phyloP scores from a whole-genome alignment of 2,113 vertebrate genomes.

The Proteles cristata region DNA sequence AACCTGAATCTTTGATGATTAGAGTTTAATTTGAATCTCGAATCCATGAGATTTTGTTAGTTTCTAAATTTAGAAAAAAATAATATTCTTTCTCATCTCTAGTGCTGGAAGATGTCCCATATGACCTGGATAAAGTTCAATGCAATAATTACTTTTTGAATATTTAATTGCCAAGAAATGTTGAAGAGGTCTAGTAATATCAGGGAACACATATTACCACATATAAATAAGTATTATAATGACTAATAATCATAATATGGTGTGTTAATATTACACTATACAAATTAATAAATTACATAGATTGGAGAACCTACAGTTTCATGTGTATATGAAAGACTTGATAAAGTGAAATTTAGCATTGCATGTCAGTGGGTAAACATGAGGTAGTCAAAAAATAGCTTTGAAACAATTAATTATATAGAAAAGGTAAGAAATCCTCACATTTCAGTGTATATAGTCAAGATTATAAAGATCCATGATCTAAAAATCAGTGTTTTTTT shows the following conservation, averaged over 20 bases:
- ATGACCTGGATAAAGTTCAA: conserved; percentile 43
- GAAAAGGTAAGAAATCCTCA: neutral
- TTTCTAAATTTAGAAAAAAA: conserved; percentile 71
- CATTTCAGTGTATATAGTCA: neutral
- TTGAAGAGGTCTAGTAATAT: neutral
- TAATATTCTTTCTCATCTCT: conserved; percentile 43
- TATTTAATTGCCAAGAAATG: conserved; percentile 62
- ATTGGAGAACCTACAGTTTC: neutral
- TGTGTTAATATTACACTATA: neutral
- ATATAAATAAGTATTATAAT: conserved; percentile 17
- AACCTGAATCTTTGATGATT: conserved; percentile 58
- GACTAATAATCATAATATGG: neutral
- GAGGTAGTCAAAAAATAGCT: neutral
- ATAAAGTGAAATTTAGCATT: neutral
- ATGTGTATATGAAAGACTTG: neutral
- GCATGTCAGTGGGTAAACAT: neutral
- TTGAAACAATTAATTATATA: neutral
- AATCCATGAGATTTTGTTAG: conserved; percentile 62
- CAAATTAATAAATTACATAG: neutral
- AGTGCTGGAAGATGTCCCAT: conserved; percentile 9
- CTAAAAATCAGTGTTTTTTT: neutral
- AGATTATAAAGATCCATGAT: neutral
- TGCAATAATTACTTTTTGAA: conserved; percentile 50
- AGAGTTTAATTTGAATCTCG: conserved; percentile 70
- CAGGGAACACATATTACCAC: neutral